phyloP scores from a whole-genome alignment of 2,888 invertebrate species.

The Oscheius sp. region DNA sequence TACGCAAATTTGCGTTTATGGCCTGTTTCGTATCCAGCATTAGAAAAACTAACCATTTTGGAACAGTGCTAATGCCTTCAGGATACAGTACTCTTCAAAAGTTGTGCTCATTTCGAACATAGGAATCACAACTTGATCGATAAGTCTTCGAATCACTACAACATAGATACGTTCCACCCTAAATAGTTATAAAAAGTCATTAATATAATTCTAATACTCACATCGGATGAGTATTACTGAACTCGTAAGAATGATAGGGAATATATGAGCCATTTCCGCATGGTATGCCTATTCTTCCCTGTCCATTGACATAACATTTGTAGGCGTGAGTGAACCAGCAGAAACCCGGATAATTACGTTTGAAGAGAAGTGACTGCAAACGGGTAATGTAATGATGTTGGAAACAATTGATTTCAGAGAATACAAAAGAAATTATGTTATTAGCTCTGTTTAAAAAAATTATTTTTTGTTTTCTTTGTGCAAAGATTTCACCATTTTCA shows the following conservation, averaged over 20 bases:
- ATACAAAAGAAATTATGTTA: no score
- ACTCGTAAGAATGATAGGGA: conserved; percentile 15
- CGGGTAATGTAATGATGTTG: no score
- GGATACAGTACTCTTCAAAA: conserved; percentile 21
- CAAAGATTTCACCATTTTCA: no score
- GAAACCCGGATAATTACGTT: conserved; percentile 5
- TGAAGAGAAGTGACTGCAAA: background rate
- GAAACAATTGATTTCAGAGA: no score
- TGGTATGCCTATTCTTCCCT: conserved; percentile 2
- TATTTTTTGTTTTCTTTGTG: no score
- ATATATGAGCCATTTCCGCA: conserved; percentile 11
- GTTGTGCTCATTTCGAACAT: conserved; percentile 11
- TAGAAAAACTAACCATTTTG: background rate
- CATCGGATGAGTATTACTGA: conserved; percentile 2
- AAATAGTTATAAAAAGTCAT: conserved; percentile 10
- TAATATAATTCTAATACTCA: no score
- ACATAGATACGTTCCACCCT: conserved; percentile 7
- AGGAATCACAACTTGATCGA: conserved; percentile 12
- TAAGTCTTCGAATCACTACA: background rate
- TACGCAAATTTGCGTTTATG: no score
- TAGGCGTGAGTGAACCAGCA: conserved; percentile 13
- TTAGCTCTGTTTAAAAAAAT: no score
- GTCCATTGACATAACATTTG: conserved; percentile 17
- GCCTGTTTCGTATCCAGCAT: no score
- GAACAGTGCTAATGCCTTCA: conserved; percentile 10